phyloP scores from a whole-genome alignment of 2,888 invertebrate genomes.

The Stenotaenia linearis region DNA sequence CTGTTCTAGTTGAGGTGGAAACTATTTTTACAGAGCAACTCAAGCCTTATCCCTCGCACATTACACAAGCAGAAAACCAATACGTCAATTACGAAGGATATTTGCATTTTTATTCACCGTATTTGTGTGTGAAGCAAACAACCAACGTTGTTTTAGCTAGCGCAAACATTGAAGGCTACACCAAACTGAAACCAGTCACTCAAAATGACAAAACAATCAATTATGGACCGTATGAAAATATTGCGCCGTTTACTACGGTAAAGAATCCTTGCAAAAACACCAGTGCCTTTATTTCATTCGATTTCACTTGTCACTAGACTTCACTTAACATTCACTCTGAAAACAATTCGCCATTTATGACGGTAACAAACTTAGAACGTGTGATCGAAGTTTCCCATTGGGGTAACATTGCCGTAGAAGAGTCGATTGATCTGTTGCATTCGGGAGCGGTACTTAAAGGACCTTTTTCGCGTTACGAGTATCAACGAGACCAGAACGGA shows the following conservation, averaged over 20 bases:
- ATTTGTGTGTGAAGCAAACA: constrained; percentile 70
- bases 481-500: constrained; percentile 83
- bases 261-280: constrained; percentile 21
- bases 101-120: constrained; percentile 77
- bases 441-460: constrained; percentile 83
- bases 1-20: constrained; percentile 56
- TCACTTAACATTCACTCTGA: constrained; percentile 82
- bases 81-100: constrained; percentile 80
- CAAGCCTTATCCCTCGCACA: constrained; percentile 76
- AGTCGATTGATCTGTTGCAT: constrained; percentile 84
- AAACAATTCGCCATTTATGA: constrained; percentile 92
- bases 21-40: constrained; percentile 69
- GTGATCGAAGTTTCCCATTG: constrained; percentile 95
- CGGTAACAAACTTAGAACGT: constrained; percentile 79
- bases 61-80: constrained; percentile 90
- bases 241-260: constrained; percentile 54
- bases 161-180: constrained; percentile 72
- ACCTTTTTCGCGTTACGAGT: constrained; percentile 94
- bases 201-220: constrained; percentile 72
- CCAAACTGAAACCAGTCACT: constrained; percentile 71
- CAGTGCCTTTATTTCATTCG: background rate
- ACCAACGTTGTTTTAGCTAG: constrained; percentile 72
- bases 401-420: constrained; percentile 98
- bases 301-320: constrained; percentile 47
- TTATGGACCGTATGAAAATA: constrained; percentile 82